Conservation (phyloP, 92 coral and sea anemone genomes). For the Pocillopora meandrina region DNA sequence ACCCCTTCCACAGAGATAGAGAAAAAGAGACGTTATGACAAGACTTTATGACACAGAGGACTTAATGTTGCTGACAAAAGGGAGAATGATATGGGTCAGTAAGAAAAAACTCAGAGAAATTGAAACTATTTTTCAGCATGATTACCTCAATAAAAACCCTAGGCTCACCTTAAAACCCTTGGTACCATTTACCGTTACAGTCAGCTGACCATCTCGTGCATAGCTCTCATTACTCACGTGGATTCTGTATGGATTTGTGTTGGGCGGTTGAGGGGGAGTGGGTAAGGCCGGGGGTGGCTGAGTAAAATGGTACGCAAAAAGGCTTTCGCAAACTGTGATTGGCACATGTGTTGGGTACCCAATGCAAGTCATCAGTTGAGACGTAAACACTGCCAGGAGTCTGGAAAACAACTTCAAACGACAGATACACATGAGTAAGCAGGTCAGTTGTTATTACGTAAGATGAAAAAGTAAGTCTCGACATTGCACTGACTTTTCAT, state of each 20-base stretch:
- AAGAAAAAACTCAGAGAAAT: too few species aligned
- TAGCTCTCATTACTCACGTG: slow-evolving; percentile 49
- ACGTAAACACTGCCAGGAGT: slow-evolving; percentile 22
- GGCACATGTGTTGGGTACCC: slow-evolving; percentile 60
- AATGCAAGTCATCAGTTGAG: slow-evolving; percentile 36
- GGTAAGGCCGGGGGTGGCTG: too few species aligned
- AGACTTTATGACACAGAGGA: too few species aligned
- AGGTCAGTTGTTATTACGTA: background rate
- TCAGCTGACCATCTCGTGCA: slow-evolving; percentile 42
- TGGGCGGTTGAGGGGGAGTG: slow-evolving; percentile 22
- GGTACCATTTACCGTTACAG: slow-evolving; percentile 46
- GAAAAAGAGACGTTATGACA: too few species aligned
- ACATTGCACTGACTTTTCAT: too few species aligned
- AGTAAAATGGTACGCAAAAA: slow-evolving; percentile 32
- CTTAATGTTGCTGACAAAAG: too few species aligned
- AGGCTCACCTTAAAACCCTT: slow-evolving; percentile 13
- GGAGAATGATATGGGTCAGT: too few species aligned
- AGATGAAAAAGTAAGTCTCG: too few species aligned
- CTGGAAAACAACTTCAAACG: slow-evolving; percentile 5
- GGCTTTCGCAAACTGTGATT: slow-evolving; percentile 43
- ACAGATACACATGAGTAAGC: background rate
- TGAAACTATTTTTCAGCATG: background rate
- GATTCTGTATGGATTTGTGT: slow-evolving; percentile 49
- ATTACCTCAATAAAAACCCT: background rate
- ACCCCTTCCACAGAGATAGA: slow-evolving; percentile 20